Evolutionary conservation across 2,797 vertebrate species (phyloP).

Genomic region (Brotula barbata): DNA sequence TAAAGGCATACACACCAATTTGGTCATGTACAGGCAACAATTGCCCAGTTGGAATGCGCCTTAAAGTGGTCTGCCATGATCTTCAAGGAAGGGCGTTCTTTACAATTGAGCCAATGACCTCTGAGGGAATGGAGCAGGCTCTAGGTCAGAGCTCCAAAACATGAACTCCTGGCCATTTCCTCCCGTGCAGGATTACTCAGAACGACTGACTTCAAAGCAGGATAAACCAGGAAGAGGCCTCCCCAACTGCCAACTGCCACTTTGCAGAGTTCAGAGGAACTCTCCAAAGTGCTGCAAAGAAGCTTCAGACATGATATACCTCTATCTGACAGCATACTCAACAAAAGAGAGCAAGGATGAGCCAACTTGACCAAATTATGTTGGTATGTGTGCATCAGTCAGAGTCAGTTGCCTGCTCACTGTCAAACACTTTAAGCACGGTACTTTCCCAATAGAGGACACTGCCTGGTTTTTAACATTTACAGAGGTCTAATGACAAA

Average conservation of each 20-base stretch:
- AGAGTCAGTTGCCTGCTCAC: conserved; percentile 45
- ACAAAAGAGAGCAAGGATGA: conserved; percentile 50
- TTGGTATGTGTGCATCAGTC: conserved; percentile 51
- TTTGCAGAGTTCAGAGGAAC: conserved; percentile 65
- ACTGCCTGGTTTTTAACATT: conserved; percentile 16
- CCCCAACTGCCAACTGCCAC: conserved; percentile 29
- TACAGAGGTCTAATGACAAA: conserved; percentile 20
- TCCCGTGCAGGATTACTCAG: conserved; percentile 72
- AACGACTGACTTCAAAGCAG: conserved; percentile 76
- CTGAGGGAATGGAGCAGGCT: conserved; percentile 28
- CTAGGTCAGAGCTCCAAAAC: conserved; percentile 52
- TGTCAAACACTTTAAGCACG: conserved; percentile 46
- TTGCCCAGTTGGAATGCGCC: conserved; percentile 1
- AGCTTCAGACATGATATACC: conserved; percentile 53
- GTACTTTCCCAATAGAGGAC: conserved; percentile 43
- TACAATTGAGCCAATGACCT: conserved; percentile 32
- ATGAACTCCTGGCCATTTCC: conserved; percentile 53
- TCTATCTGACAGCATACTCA: conserved; percentile 63
- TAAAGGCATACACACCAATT: background rate
- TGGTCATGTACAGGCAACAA: background rate
- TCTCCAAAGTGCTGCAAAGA: conserved; percentile 32
- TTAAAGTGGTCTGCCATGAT: conserved; percentile 1
- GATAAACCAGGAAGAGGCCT: conserved; percentile 53
- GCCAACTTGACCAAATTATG: conserved; percentile 50
- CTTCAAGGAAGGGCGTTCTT: background rate